phyloP scores from a whole-genome alignment of 1,140 invertebrate species.

The Heterodera schachtii region DNA sequence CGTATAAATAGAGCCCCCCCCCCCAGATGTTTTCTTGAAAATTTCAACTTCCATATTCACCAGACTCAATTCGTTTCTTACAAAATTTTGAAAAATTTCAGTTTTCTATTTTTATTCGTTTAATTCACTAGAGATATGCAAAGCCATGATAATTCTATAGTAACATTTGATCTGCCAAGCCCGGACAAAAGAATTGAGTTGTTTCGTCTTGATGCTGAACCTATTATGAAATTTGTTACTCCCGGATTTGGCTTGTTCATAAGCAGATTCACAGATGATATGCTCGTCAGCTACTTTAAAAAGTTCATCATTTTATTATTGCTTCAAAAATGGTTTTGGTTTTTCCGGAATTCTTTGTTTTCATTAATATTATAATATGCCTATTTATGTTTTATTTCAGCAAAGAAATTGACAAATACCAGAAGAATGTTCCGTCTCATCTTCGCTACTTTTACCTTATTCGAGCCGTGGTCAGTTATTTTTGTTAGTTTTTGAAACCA shows the following conservation, averaged over 20 bases:
- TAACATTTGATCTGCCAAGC: background rate
- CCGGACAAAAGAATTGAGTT: slow-evolving; percentile 29
- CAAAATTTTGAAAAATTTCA: no score
- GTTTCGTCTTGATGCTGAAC: slow-evolving; percentile 31
- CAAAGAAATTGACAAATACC: slow-evolving; percentile 9
- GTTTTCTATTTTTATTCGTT: no score
- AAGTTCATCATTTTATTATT: slow-evolving; percentile 15
- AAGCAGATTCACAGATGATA: slow-evolving; percentile 36
- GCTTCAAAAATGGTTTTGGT: background rate
- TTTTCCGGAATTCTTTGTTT: background rate
- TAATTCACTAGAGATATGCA: no score
- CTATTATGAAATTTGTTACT: slow-evolving; percentile 30
- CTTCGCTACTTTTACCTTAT: slow-evolving; percentile 34
- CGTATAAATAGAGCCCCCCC: no score
- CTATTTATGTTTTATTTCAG: background rate
- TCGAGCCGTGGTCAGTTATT: slow-evolving; percentile 16
- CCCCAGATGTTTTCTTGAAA: no score
- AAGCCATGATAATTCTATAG: background rate
- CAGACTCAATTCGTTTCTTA: no score
- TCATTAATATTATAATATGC: no score
- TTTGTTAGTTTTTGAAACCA: background rate
- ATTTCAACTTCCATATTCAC: no score
- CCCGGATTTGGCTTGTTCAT: slow-evolving; percentile 30
- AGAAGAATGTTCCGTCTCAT: slow-evolving; percentile 27
- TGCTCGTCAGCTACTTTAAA: slow-evolving; percentile 26